A percentile compares a stretch with the other conserved stretches of the same genome.
These are phyloP conservation scores for Galaxias olidus DNA, from an alignment of 2,797 vertebrate species.

Conservation along the genomic window DNA sequence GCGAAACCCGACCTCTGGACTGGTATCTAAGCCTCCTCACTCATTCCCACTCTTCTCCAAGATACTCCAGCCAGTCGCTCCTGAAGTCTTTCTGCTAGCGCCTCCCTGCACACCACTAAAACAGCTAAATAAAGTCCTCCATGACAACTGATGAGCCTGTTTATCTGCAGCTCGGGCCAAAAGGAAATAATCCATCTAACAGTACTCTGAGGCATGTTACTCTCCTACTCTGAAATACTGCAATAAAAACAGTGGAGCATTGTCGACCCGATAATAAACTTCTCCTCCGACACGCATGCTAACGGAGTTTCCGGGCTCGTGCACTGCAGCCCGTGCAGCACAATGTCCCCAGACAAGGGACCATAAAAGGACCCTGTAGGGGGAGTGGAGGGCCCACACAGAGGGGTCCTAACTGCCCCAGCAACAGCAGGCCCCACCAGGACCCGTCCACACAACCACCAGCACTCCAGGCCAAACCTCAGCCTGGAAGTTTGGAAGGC, in stretches of 20 bases:
- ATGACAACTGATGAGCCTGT: slow-evolving; percentile 30
- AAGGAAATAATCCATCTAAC: slow-evolving; percentile 37
- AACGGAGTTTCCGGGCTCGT: neutral
- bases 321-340: neutral
- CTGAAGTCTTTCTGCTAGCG: slow-evolving; percentile 31
- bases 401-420: slow-evolving; percentile 62
- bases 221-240: no score
- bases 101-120: slow-evolving; percentile 40
- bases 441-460: slow-evolving; percentile 71
- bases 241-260: no score
- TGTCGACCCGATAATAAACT: no score
- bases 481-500: slow-evolving; percentile 78
- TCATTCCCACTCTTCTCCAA: slow-evolving; percentile 69
- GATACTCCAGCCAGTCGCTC: slow-evolving; percentile 42
- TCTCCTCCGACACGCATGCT: no score
- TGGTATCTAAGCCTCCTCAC: slow-evolving; percentile 72
- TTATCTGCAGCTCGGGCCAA: slow-evolving; percentile 31
- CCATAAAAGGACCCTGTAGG: slow-evolving; percentile 41
- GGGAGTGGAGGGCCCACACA: slow-evolving; percentile 69
- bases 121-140: slow-evolving; percentile 48
- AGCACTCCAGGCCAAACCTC: slow-evolving; percentile 67
- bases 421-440: slow-evolving; percentile 66
- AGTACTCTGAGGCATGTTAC: slow-evolving; percentile 2
- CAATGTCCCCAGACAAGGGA: slow-evolving; percentile 18
- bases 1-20: slow-evolving; percentile 75